Conservation (phyloP, 2,888 invertebrate species). For the Hirtodrosophila confusa region DNA sequence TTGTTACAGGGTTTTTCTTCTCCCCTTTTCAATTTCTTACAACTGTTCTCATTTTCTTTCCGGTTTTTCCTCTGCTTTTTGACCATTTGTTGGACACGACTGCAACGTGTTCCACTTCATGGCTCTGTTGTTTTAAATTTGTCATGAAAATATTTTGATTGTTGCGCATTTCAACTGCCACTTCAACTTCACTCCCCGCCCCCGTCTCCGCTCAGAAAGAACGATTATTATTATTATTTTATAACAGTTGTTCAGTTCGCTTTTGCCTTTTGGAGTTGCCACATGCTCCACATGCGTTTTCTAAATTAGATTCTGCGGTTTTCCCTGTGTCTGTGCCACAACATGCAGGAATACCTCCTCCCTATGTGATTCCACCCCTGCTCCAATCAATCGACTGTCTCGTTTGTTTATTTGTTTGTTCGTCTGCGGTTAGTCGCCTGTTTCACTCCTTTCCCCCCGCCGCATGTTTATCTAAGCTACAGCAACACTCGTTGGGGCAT, state of each 20-base stretch:
- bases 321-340: conserved; percentile 23
- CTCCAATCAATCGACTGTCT: conserved; percentile 43
- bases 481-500: conserved; percentile 8
- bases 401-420: conserved; percentile 46
- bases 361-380: conserved; percentile 6
- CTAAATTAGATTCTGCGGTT: conserved; percentile 75
- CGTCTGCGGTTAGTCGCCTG: conserved; percentile 52
- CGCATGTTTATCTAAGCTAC: conserved; percentile 34
- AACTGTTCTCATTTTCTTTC: conserved; percentile 23
- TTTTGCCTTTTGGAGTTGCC: conserved; percentile 38
- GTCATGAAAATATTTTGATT: conserved; percentile 80
- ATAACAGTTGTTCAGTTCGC: conserved; percentile 46
- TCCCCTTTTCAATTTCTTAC: conserved; percentile 32
- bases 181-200: conserved; percentile 17
- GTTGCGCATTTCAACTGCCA: conserved; percentile 52
- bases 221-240: conserved; percentile 48
- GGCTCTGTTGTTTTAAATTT: conserved; percentile 78
- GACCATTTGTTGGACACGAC: conserved; percentile 59
- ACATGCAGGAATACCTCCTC: neutral
- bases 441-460: neutral
- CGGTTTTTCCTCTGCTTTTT: conserved; percentile 21
- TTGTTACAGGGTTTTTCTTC: conserved; percentile 33
- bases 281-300: conserved; percentile 63
- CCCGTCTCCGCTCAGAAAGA: conserved; percentile 13
- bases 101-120: conserved; percentile 76